Percentiles rank a stretch among this genome's conserved stretches.
phyloP scores from a whole-genome alignment of 2,797 vertebrate species.

The Spizella passerina region DNA sequence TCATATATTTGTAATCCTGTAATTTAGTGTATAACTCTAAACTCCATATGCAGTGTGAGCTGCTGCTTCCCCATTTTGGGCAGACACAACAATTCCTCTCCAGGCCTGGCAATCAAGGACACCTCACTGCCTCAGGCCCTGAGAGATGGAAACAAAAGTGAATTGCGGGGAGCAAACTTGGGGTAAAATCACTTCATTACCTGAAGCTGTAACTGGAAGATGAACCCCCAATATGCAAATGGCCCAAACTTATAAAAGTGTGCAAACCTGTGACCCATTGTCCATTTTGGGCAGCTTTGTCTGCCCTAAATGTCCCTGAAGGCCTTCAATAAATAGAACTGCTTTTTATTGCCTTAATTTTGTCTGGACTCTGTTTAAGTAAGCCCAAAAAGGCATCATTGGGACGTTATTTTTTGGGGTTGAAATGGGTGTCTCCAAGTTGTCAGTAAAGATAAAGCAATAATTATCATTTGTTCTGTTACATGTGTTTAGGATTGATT shows the following conservation, averaged over 20 bases:
- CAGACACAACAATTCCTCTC: background rate
- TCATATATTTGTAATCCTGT: rapidly evolving
- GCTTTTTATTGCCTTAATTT: background rate
- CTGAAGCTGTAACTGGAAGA: background rate
- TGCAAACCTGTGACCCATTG: rapidly evolving
- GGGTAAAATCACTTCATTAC: background rate
- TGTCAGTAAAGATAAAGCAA: background rate
- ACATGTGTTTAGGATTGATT: background rate
- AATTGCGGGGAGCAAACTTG: background rate
- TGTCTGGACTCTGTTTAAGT: background rate
- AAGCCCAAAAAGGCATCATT: background rate
- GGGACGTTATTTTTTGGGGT: background rate
- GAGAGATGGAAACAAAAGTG: background rate
- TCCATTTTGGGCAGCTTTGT: background rate
- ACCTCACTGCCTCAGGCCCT: background rate
- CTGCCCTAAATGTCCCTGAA: rapidly evolving
- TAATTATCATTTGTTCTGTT: background rate
- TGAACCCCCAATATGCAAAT: background rate
- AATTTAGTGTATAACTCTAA: background rate
- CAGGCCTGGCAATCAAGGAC: background rate
- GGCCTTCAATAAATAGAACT: rapidly evolving
- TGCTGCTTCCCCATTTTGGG: background rate
- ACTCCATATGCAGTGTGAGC: rapidly evolving
- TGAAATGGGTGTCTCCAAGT: rapidly evolving
- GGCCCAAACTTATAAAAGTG: rapidly evolving